Evolutionary conservation across 2,888 invertebrate species (phyloP), one percentile per base, ranked within the genome.

Genomic region (Congeria kusceri): DNA sequence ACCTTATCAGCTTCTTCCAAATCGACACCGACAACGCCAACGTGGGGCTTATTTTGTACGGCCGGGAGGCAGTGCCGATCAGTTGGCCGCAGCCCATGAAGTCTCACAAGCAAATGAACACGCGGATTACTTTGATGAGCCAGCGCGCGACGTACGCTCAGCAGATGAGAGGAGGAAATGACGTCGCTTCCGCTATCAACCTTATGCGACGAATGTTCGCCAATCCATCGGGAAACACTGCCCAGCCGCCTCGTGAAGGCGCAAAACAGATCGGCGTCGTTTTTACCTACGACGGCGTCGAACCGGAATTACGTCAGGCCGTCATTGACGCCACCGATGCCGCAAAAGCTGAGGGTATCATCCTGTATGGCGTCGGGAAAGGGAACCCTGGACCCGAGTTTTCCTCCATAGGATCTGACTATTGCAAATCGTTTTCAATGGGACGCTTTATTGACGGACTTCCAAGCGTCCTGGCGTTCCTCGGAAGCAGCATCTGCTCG

Each of bases 401-500:
- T 64, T 53, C 75, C 0, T 65, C 76, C n/a, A 83, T 87, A 5
- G 87, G 80, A 0, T 80, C 87, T 0, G 83, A 83, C 67, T 75
- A 75, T 27, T 87, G 87, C 59, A 84, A 86, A 53, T 72, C 82
- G 3, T 87, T 87, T 57, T 83, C 84, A 9, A 82, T 87, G 87
- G 87, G 83, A 15, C 81, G 84, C 20, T 87, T 84, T 58, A 82
- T 77, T 5, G 83, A 80, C n/a, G 85, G 85, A 11, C 75, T 87
- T n/a, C 83, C 81, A 32, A 84, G 83, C 27, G 72, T 87, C 1
- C 59, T 87, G 5, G 83, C 84, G 1, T 87, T 86, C 53, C 70
- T 87, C 4, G 87, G 87, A 9, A 86, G 85, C 72, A 87, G 87
- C 63, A 77, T 87, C 23, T 87, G 87, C 63, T 83, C 87, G 63